Conservation (phyloP, 2,888 invertebrate genomes). For the Anthrax anthrax region DNA sequence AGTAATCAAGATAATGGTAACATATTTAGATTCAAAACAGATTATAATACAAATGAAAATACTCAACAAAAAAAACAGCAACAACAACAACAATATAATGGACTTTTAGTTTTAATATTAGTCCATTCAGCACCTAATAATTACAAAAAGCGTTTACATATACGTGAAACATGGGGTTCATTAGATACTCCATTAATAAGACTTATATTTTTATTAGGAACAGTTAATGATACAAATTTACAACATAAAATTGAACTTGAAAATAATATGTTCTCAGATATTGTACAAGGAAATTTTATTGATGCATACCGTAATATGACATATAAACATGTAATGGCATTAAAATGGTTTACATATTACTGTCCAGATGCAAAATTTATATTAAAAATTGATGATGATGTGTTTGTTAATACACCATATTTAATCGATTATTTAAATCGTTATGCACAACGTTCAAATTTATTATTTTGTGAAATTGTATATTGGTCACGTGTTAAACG, state of each 20-base stretch:
- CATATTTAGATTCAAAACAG: too few relatives aligned
- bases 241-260: slow-evolving; percentile 37
- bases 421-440: slow-evolving; percentile 38
- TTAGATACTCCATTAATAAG: slow-evolving; percentile 36
- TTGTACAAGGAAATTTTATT: slow-evolving; percentile 61
- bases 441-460: slow-evolving; percentile 28
- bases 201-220: slow-evolving; percentile 54
- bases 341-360: slow-evolving; percentile 61
- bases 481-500: slow-evolving; percentile 41
- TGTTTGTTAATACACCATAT: slow-evolving; percentile 53
- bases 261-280: slow-evolving; percentile 43
- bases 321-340: slow-evolving; percentile 68
- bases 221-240: slow-evolving; percentile 30
- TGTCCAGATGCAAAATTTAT: slow-evolving; percentile 53
- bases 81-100: not conserved
- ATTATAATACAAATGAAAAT: not conserved
- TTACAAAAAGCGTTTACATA: slow-evolving; percentile 45
- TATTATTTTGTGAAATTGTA: slow-evolving; percentile 49
- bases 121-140: slow-evolving; percentile 56
- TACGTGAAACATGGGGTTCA: slow-evolving; percentile 61
- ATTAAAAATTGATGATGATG: slow-evolving; percentile 65
- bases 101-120: slow-evolving; percentile 45
- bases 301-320: slow-evolving; percentile 73
- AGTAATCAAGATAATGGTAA: not conserved
- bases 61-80: not conserved